These are phyloP conservation scores for Nothoprocta pentlandii DNA, from an alignment of 2,113 vertebrate genomes.

Conservation along the genomic window DNA sequence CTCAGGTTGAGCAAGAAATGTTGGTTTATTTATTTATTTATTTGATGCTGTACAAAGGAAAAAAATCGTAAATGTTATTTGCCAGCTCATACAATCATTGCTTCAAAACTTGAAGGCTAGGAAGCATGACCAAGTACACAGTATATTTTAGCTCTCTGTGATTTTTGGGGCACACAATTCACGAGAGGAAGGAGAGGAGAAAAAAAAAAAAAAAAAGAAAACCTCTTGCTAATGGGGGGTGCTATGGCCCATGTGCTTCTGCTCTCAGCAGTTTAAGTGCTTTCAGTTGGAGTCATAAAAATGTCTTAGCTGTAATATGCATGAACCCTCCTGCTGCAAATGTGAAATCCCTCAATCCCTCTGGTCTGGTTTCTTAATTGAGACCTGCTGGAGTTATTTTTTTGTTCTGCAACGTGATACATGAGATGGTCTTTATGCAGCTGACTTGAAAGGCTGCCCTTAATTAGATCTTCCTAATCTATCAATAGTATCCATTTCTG, in stretches of 20 bases:
- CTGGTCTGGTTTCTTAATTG: conserved; percentile 36
- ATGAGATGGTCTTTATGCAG: conserved; percentile 1
- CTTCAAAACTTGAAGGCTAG: neutral
- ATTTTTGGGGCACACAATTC: neutral
- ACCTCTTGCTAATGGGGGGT: neutral
- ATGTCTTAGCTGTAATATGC: conserved; percentile 50
- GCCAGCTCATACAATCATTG: neutral
- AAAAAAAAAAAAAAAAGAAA: neutral
- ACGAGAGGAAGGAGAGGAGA: neutral
- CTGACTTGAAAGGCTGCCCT: neutral
- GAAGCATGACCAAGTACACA: neutral
- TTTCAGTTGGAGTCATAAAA: conserved; percentile 52
- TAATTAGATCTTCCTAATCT: neutral
- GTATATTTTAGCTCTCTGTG: neutral
- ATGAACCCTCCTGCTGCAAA: conserved; percentile 53
- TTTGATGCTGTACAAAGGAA: neutral
- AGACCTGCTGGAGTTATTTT: conserved; percentile 48
- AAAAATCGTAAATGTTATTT: neutral
- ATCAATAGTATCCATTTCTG: neutral
- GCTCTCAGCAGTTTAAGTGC: neutral
- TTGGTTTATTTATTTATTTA: neutral
- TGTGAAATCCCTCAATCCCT: conserved; percentile 48
- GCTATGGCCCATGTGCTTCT: neutral
- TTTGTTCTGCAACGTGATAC: neutral
- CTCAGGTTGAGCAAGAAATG: neutral